Percentiles rank a stretch among this genome's conserved stretches.
These are phyloP conservation scores for Cinclus mexicanus DNA, from an alignment of 2,113 vertebrate genomes.

Conservation along the genomic window DNA sequence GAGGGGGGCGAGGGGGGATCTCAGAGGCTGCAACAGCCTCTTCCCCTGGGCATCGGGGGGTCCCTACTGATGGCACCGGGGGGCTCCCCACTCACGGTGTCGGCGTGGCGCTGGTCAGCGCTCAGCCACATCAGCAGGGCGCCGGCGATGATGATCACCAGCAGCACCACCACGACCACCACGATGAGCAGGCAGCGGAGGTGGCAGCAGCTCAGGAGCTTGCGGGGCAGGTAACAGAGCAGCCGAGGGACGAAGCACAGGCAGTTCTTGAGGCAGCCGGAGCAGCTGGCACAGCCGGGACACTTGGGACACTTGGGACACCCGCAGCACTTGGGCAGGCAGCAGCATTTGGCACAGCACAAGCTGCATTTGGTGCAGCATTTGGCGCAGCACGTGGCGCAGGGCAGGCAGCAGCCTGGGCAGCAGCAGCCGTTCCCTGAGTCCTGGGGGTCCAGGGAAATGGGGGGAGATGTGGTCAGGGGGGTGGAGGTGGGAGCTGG, in stretches of 20 bases:
- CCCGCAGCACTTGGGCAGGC: not conserved
- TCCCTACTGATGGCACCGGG: rapidly evolving
- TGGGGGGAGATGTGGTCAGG: rapidly evolving
- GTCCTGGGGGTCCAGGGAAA: not conserved
- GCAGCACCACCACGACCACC: constrained; percentile 12
- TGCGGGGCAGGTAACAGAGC: constrained; percentile 55
- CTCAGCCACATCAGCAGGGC: constrained; percentile 34
- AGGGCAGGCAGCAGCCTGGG: not conserved
- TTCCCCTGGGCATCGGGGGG: rapidly evolving
- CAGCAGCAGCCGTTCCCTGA: not conserved
- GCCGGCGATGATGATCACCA: not conserved
- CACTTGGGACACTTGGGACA: not conserved
- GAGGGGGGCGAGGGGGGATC: rapidly evolving
- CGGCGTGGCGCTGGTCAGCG: rapidly evolving
- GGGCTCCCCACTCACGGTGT: not conserved
- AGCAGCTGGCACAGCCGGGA: not conserved
- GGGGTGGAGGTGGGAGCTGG: not conserved
- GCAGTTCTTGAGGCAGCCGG: not conserved
- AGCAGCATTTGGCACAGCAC: constrained; percentile 12
- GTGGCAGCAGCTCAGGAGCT: constrained; percentile 15
- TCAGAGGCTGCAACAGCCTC: not conserved
- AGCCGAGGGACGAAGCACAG: constrained; percentile 1
- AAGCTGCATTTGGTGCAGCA: constrained; percentile 24
- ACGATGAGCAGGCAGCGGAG: constrained; percentile 30
- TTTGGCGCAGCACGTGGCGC: not conserved